Base-by-base conservation (phyloP, 2,888 invertebrate species). In the Sepioteuthis lessoniana region DNA sequence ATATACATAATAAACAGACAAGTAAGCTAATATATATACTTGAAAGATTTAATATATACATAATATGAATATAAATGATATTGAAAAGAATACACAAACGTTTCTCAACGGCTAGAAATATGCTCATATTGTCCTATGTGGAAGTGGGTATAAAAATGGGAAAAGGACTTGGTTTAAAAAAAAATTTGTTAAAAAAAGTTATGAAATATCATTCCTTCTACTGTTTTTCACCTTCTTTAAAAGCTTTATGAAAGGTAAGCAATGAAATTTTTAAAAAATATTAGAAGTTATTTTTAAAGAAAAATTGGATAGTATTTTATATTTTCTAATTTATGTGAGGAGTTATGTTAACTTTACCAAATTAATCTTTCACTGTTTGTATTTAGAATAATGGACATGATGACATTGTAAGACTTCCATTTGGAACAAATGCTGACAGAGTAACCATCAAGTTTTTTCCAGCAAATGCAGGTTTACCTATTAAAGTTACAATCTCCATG, bases 301-400 rank as follows among this genome's bases (percentile, higher is more conserved):
- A n/a, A 76, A 10, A 76, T 31, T n/a, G 10, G 16, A n/a, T 1
- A n/a, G 13, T 0, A 76, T n/a, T 35, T 35, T 35, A 76, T 76
- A n/a, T 76, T 76, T 25, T 55, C 21, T 55, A 55, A 25, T 55
- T 55, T 55, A 4, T 55, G 3, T 21, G 55, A 21, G 25, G n/a
- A n/a, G 16, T 76, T n/a, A 13, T 76, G n/a, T n/a, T 76, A 16
- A 76, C n/a, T 76, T 35, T 76, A 19, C 76, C 13, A n/a, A n/a
- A n/a, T 3, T 35, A n/a, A n/a, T 35, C 3, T n/a, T 19, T 35
- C 19, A 76, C n/a, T 76, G n/a, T 35, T 76, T 76, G 16, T n/a
- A 76, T 76, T n/a, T 76, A 76, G 76, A 76, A 76, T 76, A n/a
- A 76, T n/a, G 76, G n/a, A 76, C 76, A 76, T 76, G n/a, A n/a